Conservation (phyloP, 2,113 vertebrate species). For the Ornithorhynchus anatinus region DNA sequence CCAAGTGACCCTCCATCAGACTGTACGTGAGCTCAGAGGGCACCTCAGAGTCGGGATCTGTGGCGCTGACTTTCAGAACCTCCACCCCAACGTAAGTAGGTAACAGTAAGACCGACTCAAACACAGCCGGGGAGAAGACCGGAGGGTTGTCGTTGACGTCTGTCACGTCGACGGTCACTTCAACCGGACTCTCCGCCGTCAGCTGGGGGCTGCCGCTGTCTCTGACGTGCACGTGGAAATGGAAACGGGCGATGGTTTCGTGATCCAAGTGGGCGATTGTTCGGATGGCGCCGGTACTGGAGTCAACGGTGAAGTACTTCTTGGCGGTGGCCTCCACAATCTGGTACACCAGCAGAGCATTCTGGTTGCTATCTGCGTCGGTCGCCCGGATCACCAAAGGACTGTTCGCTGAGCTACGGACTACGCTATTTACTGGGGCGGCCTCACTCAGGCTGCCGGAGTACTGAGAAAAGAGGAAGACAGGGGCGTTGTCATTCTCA, state of each 20-base stretch:
- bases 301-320: slow-evolving; percentile 92
- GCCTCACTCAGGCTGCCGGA: slow-evolving; percentile 89
- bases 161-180: slow-evolving; percentile 89
- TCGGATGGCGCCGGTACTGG: slow-evolving; percentile 92
- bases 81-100: slow-evolving; percentile 94
- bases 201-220: slow-evolving; percentile 91
- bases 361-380: slow-evolving; percentile 91
- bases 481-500: slow-evolving; percentile 92
- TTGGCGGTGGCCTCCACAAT: slow-evolving; percentile 94
- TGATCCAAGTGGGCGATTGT: slow-evolving; percentile 92
- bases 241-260: slow-evolving; percentile 85
- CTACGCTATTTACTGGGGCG: slow-evolving; percentile 88
- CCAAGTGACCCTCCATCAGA: slow-evolving; percentile 82
- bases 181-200: slow-evolving; percentile 88
- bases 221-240: slow-evolving; percentile 92
- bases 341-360: slow-evolving; percentile 91
- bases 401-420: slow-evolving; percentile 77
- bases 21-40: slow-evolving; percentile 86
- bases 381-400: slow-evolving; percentile 90
- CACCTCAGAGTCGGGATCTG: slow-evolving; percentile 88
- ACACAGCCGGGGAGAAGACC: slow-evolving; percentile 84
- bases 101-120: slow-evolving; percentile 88
- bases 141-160: slow-evolving; percentile 96
- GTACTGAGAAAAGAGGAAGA: slow-evolving; percentile 89
- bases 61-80: slow-evolving; percentile 85